phyloP scores from a whole-genome alignment of 1,140 invertebrate species.

The Goniozus legneri region DNA sequence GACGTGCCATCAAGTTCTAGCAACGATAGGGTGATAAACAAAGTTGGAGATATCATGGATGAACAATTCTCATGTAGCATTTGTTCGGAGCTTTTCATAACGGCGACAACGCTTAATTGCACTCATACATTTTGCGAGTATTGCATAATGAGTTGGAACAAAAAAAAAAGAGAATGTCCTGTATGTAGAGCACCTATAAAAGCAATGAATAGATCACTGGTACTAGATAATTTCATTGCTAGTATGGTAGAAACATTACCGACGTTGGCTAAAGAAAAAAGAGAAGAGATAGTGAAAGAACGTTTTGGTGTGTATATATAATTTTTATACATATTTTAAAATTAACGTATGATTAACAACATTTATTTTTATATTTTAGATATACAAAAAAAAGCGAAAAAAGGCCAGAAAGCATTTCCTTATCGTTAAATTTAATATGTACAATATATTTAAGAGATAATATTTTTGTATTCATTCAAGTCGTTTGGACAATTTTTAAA shows the following conservation, averaged over 20 bases:
- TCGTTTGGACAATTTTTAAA: too few relatives aligned
- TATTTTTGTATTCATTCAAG: too few relatives aligned
- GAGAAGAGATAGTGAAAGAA: slow-evolving; percentile 52
- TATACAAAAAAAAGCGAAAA: neutral
- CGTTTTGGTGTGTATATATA: slow-evolving; percentile 50
- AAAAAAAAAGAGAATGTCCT: slow-evolving; percentile 70
- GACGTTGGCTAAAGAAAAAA: slow-evolving; percentile 50
- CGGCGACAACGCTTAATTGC: slow-evolving; percentile 69
- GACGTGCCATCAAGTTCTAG: slow-evolving; percentile 27
- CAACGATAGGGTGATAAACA: slow-evolving; percentile 53
- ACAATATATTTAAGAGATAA: too few relatives aligned
- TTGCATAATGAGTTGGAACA: slow-evolving; percentile 72
- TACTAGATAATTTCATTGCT: slow-evolving; percentile 62
- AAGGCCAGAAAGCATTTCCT: too few relatives aligned
- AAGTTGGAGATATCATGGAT: slow-evolving; percentile 67
- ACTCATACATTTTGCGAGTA: slow-evolving; percentile 74
- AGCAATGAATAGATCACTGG: slow-evolving; percentile 56
- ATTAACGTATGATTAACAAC: neutral
- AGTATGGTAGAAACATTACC: slow-evolving; percentile 63
- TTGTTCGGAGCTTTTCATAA: slow-evolving; percentile 74
- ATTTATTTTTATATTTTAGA: slow-evolving; percentile 7
- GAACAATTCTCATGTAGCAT: slow-evolving; percentile 74
- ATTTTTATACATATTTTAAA: slow-evolving; percentile 1
- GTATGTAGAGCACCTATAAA: slow-evolving; percentile 61
- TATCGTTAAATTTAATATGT: too few relatives aligned